A percentile compares a stretch with the other conserved stretches of the same genome.
Conservation (phyloP, 35 echinoderm and acorn worm species). For the Diadema setosum region DNA sequence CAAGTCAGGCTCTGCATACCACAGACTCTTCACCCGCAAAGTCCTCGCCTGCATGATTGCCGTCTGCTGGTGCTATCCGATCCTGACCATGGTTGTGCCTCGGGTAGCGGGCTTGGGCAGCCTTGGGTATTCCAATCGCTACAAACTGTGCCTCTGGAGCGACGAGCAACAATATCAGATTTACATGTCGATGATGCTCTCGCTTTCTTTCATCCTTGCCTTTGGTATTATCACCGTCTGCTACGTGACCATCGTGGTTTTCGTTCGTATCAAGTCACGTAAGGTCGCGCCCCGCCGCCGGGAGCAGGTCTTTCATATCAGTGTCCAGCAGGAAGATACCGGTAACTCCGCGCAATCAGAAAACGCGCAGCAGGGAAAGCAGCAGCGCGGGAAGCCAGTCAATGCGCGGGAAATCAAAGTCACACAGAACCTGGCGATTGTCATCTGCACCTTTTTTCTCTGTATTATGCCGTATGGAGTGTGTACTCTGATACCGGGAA, state of each 20-base stretch:
- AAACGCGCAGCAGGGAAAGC: not conserved
- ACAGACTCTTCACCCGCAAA: not conserved
- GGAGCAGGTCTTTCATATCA: not conserved
- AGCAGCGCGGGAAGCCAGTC: not conserved
- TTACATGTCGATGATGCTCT: not conserved
- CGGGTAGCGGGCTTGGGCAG: slow-evolving; percentile 28
- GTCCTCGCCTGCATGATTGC: slow-evolving; percentile 29
- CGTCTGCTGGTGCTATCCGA: slow-evolving; percentile 53
- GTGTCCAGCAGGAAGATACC: not conserved
- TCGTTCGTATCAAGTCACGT: not conserved
- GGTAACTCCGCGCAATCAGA: not conserved
- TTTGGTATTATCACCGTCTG: not conserved
- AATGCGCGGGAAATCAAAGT: slow-evolving; percentile 44
- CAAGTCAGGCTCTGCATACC: not conserved
- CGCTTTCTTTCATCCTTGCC: not conserved
- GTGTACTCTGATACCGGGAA: slow-evolving; percentile 17
- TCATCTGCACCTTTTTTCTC: slow-evolving; percentile 42
- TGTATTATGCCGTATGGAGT: slow-evolving; percentile 43
- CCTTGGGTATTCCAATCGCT: slow-evolving; percentile 56
- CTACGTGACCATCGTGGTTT: slow-evolving; percentile 6
- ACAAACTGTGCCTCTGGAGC: slow-evolving; percentile 35
- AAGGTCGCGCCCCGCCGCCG: not conserved
- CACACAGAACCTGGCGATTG: slow-evolving; percentile 54
- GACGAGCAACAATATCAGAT: not conserved
- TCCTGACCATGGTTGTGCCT: slow-evolving; percentile 33